Evolutionary conservation across 2,113 vertebrate species (phyloP), one percentile per base, ranked within the genome.

Genomic region (Podocnemis expansa): DNA sequence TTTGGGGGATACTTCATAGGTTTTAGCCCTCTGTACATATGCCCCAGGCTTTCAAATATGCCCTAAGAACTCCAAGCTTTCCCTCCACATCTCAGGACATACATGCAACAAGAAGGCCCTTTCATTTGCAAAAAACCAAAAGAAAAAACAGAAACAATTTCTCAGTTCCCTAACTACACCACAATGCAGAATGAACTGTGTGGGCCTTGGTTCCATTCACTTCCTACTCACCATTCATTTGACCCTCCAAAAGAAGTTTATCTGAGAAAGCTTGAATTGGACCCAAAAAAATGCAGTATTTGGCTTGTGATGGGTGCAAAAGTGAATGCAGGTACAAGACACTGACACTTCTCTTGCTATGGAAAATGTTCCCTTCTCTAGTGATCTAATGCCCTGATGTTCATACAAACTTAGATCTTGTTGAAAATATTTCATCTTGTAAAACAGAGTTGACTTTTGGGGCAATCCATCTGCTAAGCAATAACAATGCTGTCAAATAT

Each of bases 401-500:
- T 51, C 34, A 27, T 22, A 90, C 49, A 94, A 82, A 94, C 89
- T 80, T 90, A 94, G 89, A 31, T 92, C 90, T 88, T 51, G 60
- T 38, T 79, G 87, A 94, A 95, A 96, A 90, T 89, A 94, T 86
- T 95, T 93, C 51, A 67, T 86, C 55, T 95, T 90, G 34, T 78
- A 95, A 81, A 87, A 49, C 55, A 78, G 87, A 87, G 70, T 67
- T 93, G 55, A n/a, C 51, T 95, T 34, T 75, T 84, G 82, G 82
- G 17, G 43, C 83, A 94, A 97, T 93, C 89, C 86, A 95, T 93
- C 89, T 95, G 63, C 38, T 80, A 85, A 85, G 85, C 55, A 92
- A 89, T 92, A 97, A 94, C 92, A 90, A 89, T 91, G 63, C 95
- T 55, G 92, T 95, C 95, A 90, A 85, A 91, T 94, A 63, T 73